phyloP scores from a whole-genome alignment of 64 coral and sea anemone genomes.

The Exaiptasia diaphana region DNA sequence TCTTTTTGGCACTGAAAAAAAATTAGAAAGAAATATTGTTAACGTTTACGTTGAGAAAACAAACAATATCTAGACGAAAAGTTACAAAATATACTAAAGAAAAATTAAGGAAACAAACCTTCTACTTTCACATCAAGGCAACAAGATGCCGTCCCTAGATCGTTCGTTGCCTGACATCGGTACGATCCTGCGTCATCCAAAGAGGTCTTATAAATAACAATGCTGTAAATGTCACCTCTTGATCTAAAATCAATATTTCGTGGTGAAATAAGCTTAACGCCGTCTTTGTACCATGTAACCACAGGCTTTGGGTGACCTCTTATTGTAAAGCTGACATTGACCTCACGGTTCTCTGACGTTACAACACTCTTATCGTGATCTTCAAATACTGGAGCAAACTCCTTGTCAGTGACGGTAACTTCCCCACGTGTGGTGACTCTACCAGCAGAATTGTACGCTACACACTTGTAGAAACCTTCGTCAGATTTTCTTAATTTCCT shows the following conservation, averaged over 20 bases:
- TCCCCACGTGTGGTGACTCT: constrained; percentile 45
- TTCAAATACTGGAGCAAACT: constrained; percentile 60
- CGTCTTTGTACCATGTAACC: constrained; percentile 77
- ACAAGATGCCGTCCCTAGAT: constrained; percentile 44
- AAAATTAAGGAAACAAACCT: constrained; percentile 36
- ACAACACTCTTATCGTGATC: constrained; percentile 39
- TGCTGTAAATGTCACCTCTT: constrained; percentile 45
- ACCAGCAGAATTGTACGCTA: constrained; percentile 60
- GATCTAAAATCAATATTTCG: constrained; percentile 53
- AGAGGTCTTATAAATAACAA: constrained; percentile 48
- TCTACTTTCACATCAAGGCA: constrained; percentile 61
- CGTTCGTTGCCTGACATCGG: constrained; percentile 55
- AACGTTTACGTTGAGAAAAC: not conserved
- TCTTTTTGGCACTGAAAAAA: not conserved
- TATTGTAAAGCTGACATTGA: constrained; percentile 42
- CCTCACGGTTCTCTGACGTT: constrained; percentile 48
- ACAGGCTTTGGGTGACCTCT: constrained; percentile 53
- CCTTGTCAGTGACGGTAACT: constrained; percentile 41
- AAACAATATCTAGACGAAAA: not conserved
- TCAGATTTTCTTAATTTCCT: constrained; percentile 27
- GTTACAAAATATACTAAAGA: not conserved
- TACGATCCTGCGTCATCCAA: constrained; percentile 57
- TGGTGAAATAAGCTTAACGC: constrained; percentile 11
- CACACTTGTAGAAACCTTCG: constrained; percentile 69
- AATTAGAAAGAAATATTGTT: not conserved